Base-by-base conservation (phyloP, 2,888 invertebrate genomes). In the Sinhomidia bicolor region DNA sequence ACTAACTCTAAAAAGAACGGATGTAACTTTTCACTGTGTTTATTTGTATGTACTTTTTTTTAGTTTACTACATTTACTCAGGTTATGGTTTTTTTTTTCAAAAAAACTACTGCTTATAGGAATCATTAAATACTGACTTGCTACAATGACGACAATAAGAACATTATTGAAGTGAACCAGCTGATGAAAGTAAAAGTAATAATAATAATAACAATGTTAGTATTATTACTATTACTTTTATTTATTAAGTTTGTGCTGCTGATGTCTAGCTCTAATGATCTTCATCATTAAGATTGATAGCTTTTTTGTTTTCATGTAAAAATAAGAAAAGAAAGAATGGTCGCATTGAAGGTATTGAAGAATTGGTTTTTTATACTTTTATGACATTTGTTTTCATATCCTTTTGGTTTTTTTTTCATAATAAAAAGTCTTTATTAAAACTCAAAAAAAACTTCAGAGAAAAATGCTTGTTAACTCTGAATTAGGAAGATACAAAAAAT, bases 401-500 rank as follows among this genome's bases (percentile, higher is more conserved):
- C 51, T n/a, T n/a, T n/a, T n/a, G n/a, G n/a, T n/a, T n/a, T n/a
- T 76, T 76, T 71, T 71, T 68, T 6, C 17, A 20, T 17, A n/a
- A 32, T 68, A 68, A 6, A 62, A 36, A 74, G 74, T 76, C 29
- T 76, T 76, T 76, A 76, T 76, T 76, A 54, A 76, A 76, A 44
- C 47, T 47, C 26, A 74, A 71, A 74, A 74, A 47, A 44, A 74
- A 23, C 47, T 44, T 47, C 74, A 74, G 65, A 68, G 65, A 68
- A 74, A 20, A 74, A 20, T 12, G 0, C 14, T 71, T 74, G 74
- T n/a, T 74, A 47, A 74, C 26, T 74, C 47, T 74, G 74, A 57
- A 3, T n/a, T n/a, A 26, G 10, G 47, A 74, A 44, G 26, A 74
- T 74, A 74, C 74, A 74, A 76, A 76, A 74, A 74, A 74, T 74